These are phyloP conservation scores for Ormia ochracea DNA, from an alignment of 2,888 invertebrate genomes.

Conservation along the genomic window DNA sequence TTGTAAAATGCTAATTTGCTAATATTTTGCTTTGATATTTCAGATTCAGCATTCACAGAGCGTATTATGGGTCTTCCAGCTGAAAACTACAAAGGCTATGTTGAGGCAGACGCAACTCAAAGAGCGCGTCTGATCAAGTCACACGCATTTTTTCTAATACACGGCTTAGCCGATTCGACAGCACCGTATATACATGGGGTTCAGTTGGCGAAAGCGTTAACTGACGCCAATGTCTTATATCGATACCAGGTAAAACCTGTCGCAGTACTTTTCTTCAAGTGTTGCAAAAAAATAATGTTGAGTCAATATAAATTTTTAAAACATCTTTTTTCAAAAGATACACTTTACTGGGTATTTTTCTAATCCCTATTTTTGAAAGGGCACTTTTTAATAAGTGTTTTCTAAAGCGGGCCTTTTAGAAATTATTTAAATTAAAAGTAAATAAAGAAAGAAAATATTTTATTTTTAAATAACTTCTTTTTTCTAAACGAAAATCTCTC, in stretches of 20 bases:
- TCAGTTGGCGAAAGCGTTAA: conserved; percentile 90
- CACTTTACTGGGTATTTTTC: too few species aligned
- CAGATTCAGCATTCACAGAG: conserved; percentile 97
- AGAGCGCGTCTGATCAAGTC: conserved; percentile 91
- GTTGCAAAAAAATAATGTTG: too few species aligned
- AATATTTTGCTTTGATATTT: conserved; percentile 51
- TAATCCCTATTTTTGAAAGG: too few species aligned
- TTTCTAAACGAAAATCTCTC: too few species aligned
- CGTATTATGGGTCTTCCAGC: conserved; percentile 91
- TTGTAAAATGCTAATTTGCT: neutral
- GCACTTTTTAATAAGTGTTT: too few species aligned
- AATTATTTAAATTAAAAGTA: too few species aligned
- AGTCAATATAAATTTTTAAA: too few species aligned
- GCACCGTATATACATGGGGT: conserved; percentile 96
- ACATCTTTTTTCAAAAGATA: too few species aligned
- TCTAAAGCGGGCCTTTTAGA: too few species aligned
- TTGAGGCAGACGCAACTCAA: conserved; percentile 93
- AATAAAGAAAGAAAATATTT: too few species aligned
- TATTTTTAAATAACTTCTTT: too few species aligned
- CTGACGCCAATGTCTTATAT: conserved; percentile 91
- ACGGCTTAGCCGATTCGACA: conserved; percentile 94
- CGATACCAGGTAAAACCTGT: conserved; percentile 92
- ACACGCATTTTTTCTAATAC: conserved; percentile 91
- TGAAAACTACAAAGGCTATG: conserved; percentile 93
- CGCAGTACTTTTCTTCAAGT: too few species aligned